These are phyloP conservation scores for Druon quercuslanigerum DNA, from an alignment of 1,140 invertebrate species.

Conservation along the genomic window DNA sequence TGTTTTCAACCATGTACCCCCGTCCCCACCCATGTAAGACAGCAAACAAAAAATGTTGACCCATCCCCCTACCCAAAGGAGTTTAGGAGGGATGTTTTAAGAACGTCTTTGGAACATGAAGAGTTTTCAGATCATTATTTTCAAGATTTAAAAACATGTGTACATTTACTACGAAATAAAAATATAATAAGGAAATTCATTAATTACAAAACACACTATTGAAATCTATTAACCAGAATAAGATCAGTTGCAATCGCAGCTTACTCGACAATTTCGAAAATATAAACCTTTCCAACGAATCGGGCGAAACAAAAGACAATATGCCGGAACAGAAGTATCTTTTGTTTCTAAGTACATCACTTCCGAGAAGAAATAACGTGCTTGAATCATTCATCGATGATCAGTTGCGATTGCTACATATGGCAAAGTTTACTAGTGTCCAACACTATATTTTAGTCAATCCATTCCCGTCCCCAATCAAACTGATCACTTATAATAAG, in stretches of 20 bases:
- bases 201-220: neutral
- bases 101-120: too few relatives aligned
- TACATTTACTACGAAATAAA: neutral
- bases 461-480: neutral
- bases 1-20: too few relatives aligned
- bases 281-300: conserved; percentile 7
- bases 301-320: conserved; percentile 6
- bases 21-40: too few relatives aligned
- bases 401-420: neutral
- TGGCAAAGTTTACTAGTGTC: neutral
- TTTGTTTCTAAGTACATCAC: neutral
- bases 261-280: neutral
- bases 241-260: neutral
- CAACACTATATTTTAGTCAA: neutral
- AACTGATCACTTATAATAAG: neutral
- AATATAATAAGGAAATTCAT: neutral
- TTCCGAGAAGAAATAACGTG: neutral
- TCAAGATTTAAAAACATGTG: neutral
- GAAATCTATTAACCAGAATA: neutral
- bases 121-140: too few relatives aligned
- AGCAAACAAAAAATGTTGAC: too few relatives aligned
- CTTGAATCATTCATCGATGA: neutral
- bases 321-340: conserved; percentile 14
- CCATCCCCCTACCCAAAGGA: too few relatives aligned
- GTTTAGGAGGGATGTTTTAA: too few relatives aligned